Evolutionary conservation across 1,140 invertebrate species (phyloP).

Genomic region (Chironomus striatipennis): DNA sequence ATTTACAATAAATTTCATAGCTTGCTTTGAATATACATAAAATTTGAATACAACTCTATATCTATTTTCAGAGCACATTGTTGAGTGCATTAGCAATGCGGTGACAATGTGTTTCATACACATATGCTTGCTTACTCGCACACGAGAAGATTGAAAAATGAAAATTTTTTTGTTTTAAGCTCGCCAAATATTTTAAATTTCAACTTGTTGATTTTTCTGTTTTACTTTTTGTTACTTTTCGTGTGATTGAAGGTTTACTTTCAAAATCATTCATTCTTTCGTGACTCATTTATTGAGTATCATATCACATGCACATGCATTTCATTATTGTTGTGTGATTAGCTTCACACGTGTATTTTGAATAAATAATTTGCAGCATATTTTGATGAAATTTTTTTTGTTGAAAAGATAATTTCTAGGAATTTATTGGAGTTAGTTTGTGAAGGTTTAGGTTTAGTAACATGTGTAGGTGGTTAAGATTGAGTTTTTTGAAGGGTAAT

Average conservation of each 20-base stretch:
- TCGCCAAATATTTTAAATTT: not conserved
- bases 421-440: too few relatives aligned
- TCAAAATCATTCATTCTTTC: not conserved
- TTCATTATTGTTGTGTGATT: too few relatives aligned
- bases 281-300: not conserved
- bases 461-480: too few relatives aligned
- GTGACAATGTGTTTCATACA: not conserved
- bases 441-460: too few relatives aligned
- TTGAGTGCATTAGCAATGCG: slow-evolving; percentile 4
- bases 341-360: too few relatives aligned
- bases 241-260: not conserved
- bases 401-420: too few relatives aligned
- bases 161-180: too few relatives aligned
- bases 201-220: too few relatives aligned
- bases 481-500: too few relatives aligned
- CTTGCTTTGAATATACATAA: not conserved
- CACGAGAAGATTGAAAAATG: not conserved
- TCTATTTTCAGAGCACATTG: not conserved
- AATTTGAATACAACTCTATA: not conserved
- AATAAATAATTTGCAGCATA: too few relatives aligned
- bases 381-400: too few relatives aligned
- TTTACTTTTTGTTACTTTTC: too few relatives aligned
- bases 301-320: not conserved
- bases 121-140: not conserved
- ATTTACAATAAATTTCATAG: slow-evolving; percentile 19